These are phyloP conservation scores for Brachionichthys hirsutus DNA, from an alignment of 2,113 vertebrate genomes.

Conservation along the genomic window DNA sequence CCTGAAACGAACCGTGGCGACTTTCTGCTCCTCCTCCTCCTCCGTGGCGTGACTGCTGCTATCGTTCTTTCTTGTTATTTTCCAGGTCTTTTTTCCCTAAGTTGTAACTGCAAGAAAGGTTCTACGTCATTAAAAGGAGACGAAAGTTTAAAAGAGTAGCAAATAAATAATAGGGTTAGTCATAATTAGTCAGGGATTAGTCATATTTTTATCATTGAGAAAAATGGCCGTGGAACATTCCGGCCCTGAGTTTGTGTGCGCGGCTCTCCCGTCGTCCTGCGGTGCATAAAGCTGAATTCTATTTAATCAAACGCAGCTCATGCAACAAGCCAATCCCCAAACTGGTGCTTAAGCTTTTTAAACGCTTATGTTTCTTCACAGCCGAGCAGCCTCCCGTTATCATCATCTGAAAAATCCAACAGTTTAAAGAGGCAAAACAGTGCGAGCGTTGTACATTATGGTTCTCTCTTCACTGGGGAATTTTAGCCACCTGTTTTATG, in stretches of 20 bases:
- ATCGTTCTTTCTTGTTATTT: no score
- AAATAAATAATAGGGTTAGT: neutral
- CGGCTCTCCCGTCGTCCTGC: slow-evolving; percentile 27
- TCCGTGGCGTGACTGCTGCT: no score
- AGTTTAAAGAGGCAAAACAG: slow-evolving; percentile 26
- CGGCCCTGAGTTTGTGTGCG: slow-evolving; percentile 7
- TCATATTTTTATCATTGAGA: neutral
- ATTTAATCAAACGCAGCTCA: slow-evolving; percentile 58
- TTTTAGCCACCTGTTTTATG: no score
- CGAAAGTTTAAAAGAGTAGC: no score
- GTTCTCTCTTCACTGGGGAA: no score
- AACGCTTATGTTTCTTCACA: slow-evolving; percentile 40
- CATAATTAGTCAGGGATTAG: neutral
- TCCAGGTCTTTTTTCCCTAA: no score
- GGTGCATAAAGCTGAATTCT: slow-evolving; percentile 42
- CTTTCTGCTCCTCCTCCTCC: no score
- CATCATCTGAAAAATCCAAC: slow-evolving; percentile 17
- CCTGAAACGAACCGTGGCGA: no score
- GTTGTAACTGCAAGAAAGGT: no score
- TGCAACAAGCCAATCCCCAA: slow-evolving; percentile 57
- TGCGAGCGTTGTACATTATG: no score
- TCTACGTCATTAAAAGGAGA: no score
- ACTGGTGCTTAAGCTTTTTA: slow-evolving; percentile 63
- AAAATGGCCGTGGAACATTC: neutral
- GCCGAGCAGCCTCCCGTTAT: slow-evolving; percentile 30